Evolutionary conservation across 30 jellyfish, hydroid and myxozoan species (phyloP).

Genomic region (Turritopsis dohrnii): DNA sequence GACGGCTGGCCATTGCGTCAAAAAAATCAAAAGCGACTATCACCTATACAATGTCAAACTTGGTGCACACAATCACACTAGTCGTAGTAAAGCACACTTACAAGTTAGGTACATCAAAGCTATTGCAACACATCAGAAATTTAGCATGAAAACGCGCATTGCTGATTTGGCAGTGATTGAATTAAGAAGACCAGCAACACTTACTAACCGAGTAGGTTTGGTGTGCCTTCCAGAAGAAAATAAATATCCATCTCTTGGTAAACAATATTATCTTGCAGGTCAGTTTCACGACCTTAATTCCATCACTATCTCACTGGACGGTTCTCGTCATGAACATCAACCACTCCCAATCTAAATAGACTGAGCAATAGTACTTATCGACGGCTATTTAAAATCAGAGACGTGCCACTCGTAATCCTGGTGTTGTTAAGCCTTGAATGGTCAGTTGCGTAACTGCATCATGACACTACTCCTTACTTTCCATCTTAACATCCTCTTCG

Average conservation of each 20-base stretch:
- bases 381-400: too few species aligned
- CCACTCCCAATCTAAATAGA: too few species aligned
- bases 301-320: too few species aligned
- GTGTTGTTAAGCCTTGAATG: too few species aligned
- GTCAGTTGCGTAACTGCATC: too few species aligned
- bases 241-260: constrained; percentile 7
- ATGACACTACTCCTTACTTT: too few species aligned
- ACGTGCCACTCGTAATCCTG: too few species aligned
- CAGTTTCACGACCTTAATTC: not conserved
- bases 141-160: not conserved
- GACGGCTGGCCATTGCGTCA: constrained; percentile 8
- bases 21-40: not conserved
- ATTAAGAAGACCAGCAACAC: not conserved
- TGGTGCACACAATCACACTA: not conserved
- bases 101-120: not conserved
- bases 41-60: not conserved
- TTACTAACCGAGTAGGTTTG: not conserved
- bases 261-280: constrained; percentile 15
- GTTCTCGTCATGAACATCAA: too few species aligned
- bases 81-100: not conserved
- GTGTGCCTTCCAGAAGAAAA: not conserved
- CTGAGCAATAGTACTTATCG: too few species aligned
- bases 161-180: constrained; percentile 7
- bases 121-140: not conserved
- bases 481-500: too few species aligned